phyloP scores from a whole-genome alignment of 2,888 invertebrate genomes.

The Mimas tiliae region DNA sequence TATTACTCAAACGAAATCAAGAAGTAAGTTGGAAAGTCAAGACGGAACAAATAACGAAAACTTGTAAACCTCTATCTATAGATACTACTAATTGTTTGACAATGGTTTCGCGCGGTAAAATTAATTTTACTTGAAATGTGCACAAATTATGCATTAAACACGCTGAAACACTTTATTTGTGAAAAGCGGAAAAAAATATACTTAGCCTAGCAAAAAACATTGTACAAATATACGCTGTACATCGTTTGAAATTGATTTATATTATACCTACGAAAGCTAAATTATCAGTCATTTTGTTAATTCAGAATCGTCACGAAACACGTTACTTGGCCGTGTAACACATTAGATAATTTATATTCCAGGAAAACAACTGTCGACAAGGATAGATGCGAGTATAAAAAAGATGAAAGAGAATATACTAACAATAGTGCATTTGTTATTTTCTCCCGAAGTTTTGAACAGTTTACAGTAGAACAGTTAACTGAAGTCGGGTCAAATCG shows the following conservation, averaged over 20 bases:
- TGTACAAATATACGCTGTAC: not conserved
- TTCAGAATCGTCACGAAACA: not conserved
- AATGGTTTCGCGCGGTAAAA: not conserved
- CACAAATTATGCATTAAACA: too few relatives aligned
- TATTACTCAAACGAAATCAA: not conserved
- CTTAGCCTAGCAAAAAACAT: too few relatives aligned
- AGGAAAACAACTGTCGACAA: not conserved
- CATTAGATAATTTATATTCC: constrained; percentile 12
- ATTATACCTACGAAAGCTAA: too few relatives aligned
- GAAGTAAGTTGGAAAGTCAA: not conserved
- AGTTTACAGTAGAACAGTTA: constrained; percentile 19
- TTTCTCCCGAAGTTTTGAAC: not conserved
- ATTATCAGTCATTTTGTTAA: not conserved
- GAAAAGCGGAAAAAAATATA: too few relatives aligned
- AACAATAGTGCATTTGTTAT: constrained; percentile 10
- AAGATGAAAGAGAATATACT: constrained; percentile 13
- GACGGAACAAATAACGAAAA: not conserved
- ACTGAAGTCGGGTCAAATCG: constrained; percentile 5
- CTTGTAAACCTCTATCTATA: not conserved
- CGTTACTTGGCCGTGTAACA: not conserved
- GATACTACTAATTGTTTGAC: not conserved
- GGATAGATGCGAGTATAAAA: constrained; percentile 1
- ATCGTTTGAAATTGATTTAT: too few relatives aligned
- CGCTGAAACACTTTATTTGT: too few relatives aligned
- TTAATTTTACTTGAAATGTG: too few relatives aligned